Conservation (phyloP, 1,140 invertebrate genomes). For the Zaprionus nigranus region DNA sequence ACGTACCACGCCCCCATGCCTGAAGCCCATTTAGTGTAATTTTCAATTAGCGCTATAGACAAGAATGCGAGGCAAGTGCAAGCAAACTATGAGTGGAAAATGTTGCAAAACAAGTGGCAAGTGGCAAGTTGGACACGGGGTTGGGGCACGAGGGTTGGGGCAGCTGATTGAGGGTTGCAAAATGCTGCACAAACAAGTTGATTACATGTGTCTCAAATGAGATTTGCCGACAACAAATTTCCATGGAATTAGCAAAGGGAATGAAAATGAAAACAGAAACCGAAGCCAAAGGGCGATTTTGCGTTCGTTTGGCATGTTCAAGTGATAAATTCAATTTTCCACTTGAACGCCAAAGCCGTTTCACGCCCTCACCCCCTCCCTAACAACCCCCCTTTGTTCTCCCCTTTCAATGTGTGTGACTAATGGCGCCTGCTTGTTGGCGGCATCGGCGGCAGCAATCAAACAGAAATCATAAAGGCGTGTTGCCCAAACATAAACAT, state of each 20-base stretch:
- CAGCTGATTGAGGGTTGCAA: background rate
- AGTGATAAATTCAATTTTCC: conserved; percentile 83
- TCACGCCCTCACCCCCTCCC: background rate
- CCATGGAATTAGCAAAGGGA: conserved; percentile 53
- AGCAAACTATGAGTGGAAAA: conserved; percentile 53
- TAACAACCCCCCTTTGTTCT: too few relatives aligned
- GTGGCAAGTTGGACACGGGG: too few relatives aligned
- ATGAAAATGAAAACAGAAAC: conserved; percentile 40
- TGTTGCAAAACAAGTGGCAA: conserved; percentile 57
- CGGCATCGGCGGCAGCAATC: conserved; percentile 65
- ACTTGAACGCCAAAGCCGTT: conserved; percentile 67
- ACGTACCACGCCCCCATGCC: conserved; percentile 56
- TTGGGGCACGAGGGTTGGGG: background rate
- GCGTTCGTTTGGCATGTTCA: conserved; percentile 74
- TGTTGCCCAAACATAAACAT: conserved; percentile 79
- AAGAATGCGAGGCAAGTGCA: background rate
- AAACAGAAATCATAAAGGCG: conserved; percentile 83
- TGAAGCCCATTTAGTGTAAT: conserved; percentile 55
- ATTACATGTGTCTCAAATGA: conserved; percentile 79
- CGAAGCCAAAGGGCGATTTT: conserved; percentile 30
- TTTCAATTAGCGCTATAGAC: conserved; percentile 71
- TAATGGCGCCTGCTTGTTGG: conserved; percentile 72
- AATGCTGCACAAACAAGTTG: conserved; percentile 72
- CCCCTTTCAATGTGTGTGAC: conserved; percentile 54
- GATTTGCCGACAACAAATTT: conserved; percentile 59